Evolutionary conservation across 2,113 vertebrate genomes (phyloP).

Genomic region (Recurvirostra avosetta): DNA sequence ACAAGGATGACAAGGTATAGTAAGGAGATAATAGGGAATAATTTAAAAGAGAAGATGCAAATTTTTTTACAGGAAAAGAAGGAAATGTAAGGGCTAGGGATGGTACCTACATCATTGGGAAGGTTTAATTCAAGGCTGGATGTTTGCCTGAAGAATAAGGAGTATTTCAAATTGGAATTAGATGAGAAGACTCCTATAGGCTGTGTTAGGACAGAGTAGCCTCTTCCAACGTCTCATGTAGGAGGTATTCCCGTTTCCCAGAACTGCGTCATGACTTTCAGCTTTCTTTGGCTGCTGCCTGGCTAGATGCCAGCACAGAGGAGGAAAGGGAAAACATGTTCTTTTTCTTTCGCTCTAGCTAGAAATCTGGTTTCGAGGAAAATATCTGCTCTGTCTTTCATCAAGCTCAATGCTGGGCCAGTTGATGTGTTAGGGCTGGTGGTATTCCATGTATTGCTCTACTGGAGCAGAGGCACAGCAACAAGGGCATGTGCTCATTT

Average conservation of each 20-base stretch:
- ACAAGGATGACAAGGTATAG: neutral
- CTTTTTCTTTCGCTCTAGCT: neutral
- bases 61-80: neutral
- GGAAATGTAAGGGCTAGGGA: neutral
- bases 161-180: neutral
- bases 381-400: slow-evolving; percentile 5
- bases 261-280: neutral
- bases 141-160: neutral
- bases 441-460: neutral
- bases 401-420: neutral
- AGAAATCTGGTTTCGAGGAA: slow-evolving; percentile 6
- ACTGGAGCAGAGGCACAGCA: neutral
- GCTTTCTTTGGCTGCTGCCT: neutral
- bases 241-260: neutral
- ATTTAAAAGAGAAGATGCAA: neutral
- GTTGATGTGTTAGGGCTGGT: neutral
- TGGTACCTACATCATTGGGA: neutral
- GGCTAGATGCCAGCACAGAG: neutral
- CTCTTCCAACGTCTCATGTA: neutral
- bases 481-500: neutral
- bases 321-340: neutral
- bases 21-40: neutral
- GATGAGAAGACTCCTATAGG: neutral
- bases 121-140: neutral
- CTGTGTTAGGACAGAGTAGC: neutral